Conservation (phyloP, 2,888 invertebrate genomes). For the Listrodromus nycthemerus region DNA sequence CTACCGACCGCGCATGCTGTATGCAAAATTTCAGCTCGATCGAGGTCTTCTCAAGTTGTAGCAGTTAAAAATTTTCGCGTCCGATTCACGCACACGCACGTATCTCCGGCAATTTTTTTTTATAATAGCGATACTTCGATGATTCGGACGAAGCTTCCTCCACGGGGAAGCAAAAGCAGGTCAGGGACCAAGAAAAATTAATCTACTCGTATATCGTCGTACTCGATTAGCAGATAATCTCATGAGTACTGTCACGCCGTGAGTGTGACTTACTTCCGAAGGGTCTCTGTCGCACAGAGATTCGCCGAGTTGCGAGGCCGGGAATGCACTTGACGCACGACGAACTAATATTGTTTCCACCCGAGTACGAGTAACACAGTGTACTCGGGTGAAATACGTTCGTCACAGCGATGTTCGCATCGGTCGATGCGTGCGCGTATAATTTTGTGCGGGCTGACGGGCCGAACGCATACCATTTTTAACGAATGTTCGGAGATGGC, state of each 20-base stretch:
- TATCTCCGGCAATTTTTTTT: no score
- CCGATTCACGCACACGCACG: no score
- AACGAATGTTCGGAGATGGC: background rate
- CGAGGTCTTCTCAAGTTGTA: no score
- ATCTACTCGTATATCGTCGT: background rate
- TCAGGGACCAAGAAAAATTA: no score
- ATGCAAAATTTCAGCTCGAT: no score
- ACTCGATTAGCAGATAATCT: no score
- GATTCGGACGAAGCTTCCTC: no score
- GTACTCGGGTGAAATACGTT: constrained; percentile 9
- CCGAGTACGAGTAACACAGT: background rate
- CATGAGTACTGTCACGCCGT: no score
- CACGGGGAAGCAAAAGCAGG: no score
- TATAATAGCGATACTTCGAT: no score
- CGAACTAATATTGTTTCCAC: background rate
- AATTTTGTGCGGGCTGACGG: constrained; percentile 12
- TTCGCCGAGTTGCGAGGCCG: background rate
- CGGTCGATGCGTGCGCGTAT: background rate
- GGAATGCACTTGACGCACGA: constrained; percentile 5
- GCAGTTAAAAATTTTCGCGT: no score
- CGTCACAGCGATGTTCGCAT: background rate
- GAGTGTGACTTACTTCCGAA: background rate
- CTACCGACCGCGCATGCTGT: no score
- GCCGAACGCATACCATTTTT: background rate
- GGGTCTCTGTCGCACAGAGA: background rate